A percentile compares a stretch with the other conserved stretches of the same genome.
Evolutionary conservation across 2,113 vertebrate genomes (phyloP).

Genomic region (Rhinolophus ferrumequinum): DNA sequence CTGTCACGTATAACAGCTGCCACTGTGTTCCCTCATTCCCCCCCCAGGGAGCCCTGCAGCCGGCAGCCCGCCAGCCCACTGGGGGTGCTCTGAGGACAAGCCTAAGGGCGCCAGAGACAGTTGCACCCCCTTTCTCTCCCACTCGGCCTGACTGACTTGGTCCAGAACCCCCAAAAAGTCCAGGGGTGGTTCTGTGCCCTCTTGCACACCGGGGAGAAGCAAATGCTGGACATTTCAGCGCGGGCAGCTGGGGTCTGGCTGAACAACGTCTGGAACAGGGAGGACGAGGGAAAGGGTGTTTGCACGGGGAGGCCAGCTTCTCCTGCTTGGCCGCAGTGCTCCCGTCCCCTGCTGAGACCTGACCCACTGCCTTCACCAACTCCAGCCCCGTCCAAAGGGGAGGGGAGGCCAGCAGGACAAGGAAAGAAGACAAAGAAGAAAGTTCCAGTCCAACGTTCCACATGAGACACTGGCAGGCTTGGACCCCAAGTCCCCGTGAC

Average conservation of each 20-base stretch:
- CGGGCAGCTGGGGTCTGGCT: rapidly evolving
- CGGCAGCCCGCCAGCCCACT: not conserved
- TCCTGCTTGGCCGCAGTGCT: not conserved
- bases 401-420: not conserved
- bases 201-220: rapidly evolving
- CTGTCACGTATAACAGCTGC: conserved; percentile 16
- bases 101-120: rapidly evolving
- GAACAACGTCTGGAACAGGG: rapidly evolving
- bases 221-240: rapidly evolving
- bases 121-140: not conserved
- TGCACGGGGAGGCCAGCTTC: not conserved
- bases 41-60: not conserved
- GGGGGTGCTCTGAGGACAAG: not conserved
- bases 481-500: not conserved
- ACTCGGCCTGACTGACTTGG: not conserved
- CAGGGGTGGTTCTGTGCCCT: not conserved
- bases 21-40: not conserved
- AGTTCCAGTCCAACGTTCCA: too few relatives aligned
- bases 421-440: not conserved
- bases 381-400: not conserved
- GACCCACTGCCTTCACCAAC: not conserved
- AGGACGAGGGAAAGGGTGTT: not conserved
- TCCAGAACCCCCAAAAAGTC: not conserved
- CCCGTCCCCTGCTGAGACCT: not conserved
- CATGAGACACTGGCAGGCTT: not conserved